Evolutionary conservation across 2,888 invertebrate species (phyloP), one percentile per base, ranked within the genome.

Genomic region (Tethea ocularis): DNA sequence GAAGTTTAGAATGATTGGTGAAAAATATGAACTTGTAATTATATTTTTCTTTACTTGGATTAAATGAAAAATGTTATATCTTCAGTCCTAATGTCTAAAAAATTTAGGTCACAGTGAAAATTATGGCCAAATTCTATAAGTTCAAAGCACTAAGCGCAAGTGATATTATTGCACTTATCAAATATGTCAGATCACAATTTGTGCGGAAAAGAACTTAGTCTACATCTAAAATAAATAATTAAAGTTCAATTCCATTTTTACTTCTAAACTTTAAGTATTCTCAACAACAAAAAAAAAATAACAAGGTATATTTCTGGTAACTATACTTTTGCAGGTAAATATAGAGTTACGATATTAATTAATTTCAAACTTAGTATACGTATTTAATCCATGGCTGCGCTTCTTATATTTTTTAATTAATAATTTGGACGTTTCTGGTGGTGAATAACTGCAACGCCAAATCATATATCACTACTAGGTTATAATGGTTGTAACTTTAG

Each of bases 101-200:
- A 46, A 20, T 7, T 17, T n/a, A 17, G 17, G 46, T 52, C 52
- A 52, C 26, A n/a, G 52, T 74, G 64, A 68, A 69, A 68, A 59
- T 62, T 77, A 83, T 82, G 78, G 80, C 81, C 78, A 69, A 70
- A 67, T 68, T 38, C 26, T 52, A 56, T 52, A 77, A 74, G 72
- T 74, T 71, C 72, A 75, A 78, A 82, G 81, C 82, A 70, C 69
- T 64, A 82, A 83, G 83, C 83, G 72, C 72, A 76, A 77, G 77
- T 75, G 65, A 69, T 70, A 71, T 75, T 80, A 82, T 83, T 84
- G 83, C 84, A 84, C 82, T 74, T 76, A 71, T 57, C 61, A 68
- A 70, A 66, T 66, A n/a, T 38, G 38, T 74, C 67, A 83, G 80
- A 86, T 84, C 83, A 86, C 83, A 80, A 68, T 74, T 73, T 72